phyloP scores from a whole-genome alignment of 2,888 invertebrate genomes.

The Apodemia hepburni region DNA sequence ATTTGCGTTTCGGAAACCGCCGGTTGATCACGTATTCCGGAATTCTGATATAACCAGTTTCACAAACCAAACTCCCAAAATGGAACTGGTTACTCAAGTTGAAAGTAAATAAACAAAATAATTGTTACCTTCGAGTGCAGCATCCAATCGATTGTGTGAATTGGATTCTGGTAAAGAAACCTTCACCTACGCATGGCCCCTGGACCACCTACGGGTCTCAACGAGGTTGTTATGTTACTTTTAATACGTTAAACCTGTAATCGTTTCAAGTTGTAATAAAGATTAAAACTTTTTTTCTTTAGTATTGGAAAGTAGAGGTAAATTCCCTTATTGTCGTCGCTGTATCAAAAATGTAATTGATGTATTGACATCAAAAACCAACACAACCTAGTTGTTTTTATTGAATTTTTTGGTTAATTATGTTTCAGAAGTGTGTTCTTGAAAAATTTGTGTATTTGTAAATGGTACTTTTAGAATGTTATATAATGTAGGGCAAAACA shows the following conservation, averaged over 20 bases:
- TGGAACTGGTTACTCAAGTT: background rate
- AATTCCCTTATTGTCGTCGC: too few relatives aligned
- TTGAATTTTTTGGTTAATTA: too few relatives aligned
- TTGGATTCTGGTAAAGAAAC: slow-evolving; percentile 5
- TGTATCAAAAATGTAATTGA: too few relatives aligned
- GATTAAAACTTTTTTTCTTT: background rate
- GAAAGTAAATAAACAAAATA: slow-evolving; percentile 12
- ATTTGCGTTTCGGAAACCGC: too few relatives aligned
- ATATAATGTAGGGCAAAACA: too few relatives aligned
- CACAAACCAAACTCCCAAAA: background rate
- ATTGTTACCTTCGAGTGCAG: slow-evolving; percentile 9
- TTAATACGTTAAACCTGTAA: slow-evolving; percentile 6
- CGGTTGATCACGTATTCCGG: background rate
- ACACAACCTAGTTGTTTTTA: too few relatives aligned
- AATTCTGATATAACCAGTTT: slow-evolving; percentile 1
- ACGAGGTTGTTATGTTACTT: slow-evolving; percentile 13
- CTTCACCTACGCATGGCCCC: slow-evolving; percentile 18
- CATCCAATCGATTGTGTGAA: slow-evolving; percentile 9
- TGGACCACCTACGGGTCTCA: slow-evolving; percentile 14
- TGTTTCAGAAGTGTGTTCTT: too few relatives aligned
- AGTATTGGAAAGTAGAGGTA: background rate
- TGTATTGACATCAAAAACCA: too few relatives aligned
- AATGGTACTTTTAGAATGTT: too few relatives aligned
- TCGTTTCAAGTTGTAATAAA: background rate
- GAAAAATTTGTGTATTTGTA: too few relatives aligned